A percentile compares a stretch with the other conserved stretches of the same genome.
Conservation (phyloP, 2,113 vertebrate genomes). For the Bos indicus region DNA sequence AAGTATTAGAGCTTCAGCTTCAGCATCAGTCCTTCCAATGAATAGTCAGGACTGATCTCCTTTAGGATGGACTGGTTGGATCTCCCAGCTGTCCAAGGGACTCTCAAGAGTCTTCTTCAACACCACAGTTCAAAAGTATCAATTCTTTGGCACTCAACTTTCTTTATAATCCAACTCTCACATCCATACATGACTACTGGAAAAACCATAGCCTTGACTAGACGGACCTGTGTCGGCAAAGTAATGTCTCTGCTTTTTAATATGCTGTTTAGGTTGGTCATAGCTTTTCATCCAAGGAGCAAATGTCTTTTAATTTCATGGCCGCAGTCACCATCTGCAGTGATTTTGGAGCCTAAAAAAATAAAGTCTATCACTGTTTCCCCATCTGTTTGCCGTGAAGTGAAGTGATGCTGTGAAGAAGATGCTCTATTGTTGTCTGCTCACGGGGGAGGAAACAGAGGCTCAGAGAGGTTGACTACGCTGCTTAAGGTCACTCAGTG, state of each 20-base stretch:
- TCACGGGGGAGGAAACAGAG: background rate
- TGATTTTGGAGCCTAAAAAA: background rate
- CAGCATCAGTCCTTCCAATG: background rate
- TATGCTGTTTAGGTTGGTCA: background rate
- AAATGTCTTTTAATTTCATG: background rate
- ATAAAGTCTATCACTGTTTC: background rate
- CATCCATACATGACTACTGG: background rate
- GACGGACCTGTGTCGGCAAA: background rate
- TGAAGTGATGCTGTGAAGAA: background rate
- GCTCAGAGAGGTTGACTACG: background rate
- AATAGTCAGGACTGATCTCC: background rate
- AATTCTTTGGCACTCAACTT: fast-evolving
- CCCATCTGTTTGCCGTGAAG: background rate
- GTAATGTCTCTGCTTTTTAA: background rate
- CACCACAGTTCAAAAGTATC: background rate
- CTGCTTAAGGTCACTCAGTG: background rate
- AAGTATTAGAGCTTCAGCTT: background rate
- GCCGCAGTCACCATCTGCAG: background rate
- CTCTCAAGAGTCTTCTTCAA: background rate
- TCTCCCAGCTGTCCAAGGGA: background rate
- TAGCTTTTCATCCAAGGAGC: background rate
- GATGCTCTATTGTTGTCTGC: background rate
- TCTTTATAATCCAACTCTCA: background rate
- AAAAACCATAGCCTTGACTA: background rate
- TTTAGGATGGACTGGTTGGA: background rate